Conservation (phyloP, 1,140 invertebrate species). For the Monomorium pharaonis region DNA sequence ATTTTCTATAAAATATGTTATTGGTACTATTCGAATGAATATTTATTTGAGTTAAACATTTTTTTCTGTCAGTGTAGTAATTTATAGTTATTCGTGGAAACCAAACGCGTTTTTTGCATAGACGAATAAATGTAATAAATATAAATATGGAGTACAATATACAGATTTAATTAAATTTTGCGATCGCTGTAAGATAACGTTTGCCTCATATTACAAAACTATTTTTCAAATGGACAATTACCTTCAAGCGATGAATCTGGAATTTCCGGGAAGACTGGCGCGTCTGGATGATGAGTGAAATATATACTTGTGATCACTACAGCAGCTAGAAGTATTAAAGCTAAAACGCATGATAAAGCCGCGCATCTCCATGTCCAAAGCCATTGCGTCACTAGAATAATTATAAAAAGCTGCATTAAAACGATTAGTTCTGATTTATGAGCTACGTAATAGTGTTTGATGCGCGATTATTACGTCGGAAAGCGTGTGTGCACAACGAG, state of each 20-base stretch:
- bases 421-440: not conserved
- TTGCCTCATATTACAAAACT: not conserved
- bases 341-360: conserved; percentile 60
- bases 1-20: too few species aligned
- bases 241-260: conserved; percentile 57
- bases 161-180: conserved; percentile 16
- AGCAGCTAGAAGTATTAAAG: conserved; percentile 61
- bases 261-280: conserved; percentile 49
- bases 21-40: too few species aligned
- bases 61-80: too few species aligned
- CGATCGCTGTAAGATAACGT: not conserved
- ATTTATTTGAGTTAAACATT: too few species aligned
- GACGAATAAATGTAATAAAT: not conserved
- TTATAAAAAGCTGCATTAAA: conserved; percentile 1
- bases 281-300: not conserved
- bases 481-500: not conserved
- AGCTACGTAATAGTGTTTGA: not conserved
- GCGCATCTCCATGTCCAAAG: conserved; percentile 75
- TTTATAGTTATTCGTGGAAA: too few species aligned
- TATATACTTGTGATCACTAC: conserved; percentile 51
- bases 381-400: conserved; percentile 66
- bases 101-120: not conserved
- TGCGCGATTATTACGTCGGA: not conserved
- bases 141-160: not conserved
- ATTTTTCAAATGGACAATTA: conserved; percentile 51